Conservation (phyloP, 2,113 vertebrate species). For the Paramisgurnus dabryanus region DNA sequence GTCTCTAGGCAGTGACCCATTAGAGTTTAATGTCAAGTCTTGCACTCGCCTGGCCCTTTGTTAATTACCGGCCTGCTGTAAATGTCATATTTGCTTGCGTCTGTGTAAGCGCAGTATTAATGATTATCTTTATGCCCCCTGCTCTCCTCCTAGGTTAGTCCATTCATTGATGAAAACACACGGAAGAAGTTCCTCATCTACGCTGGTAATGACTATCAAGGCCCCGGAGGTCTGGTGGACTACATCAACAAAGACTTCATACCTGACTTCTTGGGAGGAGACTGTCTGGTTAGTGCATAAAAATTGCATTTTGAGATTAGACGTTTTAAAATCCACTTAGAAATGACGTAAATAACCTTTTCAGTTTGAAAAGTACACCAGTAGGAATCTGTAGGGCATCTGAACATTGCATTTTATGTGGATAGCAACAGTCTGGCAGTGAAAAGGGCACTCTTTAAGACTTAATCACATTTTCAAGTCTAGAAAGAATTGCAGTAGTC, state of each 20-base stretch:
- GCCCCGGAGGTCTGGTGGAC: slow-evolving; percentile 87
- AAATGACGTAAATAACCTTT: too few species aligned
- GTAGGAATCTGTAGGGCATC: too few species aligned
- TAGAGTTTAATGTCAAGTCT: slow-evolving; percentile 10
- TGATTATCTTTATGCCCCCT: neutral
- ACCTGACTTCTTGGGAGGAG: slow-evolving; percentile 92
- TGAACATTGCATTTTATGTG: too few species aligned
- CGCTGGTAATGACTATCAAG: slow-evolving; percentile 95
- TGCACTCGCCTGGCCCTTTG: neutral
- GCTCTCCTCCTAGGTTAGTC: slow-evolving; percentile 81
- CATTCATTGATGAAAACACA: slow-evolving; percentile 96
- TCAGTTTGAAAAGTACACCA: too few species aligned
- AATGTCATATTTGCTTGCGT: slow-evolving; percentile 34
- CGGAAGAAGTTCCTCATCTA: slow-evolving; percentile 96
- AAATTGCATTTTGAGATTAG: neutral
- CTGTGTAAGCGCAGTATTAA: neutral
- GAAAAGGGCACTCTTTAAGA: too few species aligned
- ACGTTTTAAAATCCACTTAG: too few species aligned
- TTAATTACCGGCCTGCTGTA: slow-evolving; percentile 29
- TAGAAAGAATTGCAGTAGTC: too few species aligned
- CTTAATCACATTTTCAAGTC: too few species aligned
- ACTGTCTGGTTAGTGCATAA: slow-evolving; percentile 81
- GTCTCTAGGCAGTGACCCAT: neutral
- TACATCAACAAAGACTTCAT: slow-evolving; percentile 91
- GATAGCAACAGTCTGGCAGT: too few species aligned